These are phyloP conservation scores for Nematostella vectensis DNA, from an alignment of 92 coral and sea anemone genomes.

Conservation along the genomic window DNA sequence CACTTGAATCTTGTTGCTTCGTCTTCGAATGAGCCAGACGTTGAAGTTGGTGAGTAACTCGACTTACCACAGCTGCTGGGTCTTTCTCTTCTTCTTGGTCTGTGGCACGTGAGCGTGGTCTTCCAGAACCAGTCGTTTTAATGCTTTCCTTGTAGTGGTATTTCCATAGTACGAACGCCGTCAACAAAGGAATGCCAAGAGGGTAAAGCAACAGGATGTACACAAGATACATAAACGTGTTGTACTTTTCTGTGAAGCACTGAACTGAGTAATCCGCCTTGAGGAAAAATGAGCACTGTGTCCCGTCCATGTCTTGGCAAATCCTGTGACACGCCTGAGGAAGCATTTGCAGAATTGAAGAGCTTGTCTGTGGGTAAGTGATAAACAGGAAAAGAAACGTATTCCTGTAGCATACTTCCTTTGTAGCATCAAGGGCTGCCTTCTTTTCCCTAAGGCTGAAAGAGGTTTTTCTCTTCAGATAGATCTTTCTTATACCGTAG, in stretches of 20 bases:
- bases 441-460: not conserved
- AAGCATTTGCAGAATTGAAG: conserved; percentile 32
- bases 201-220: conserved; percentile 17
- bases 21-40: too few relatives aligned
- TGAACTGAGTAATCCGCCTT: conserved; percentile 46
- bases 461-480: conserved; percentile 1
- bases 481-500: conserved; percentile 15
- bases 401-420: conserved; percentile 25
- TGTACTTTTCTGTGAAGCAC: conserved; percentile 33
- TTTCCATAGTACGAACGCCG: conserved; percentile 13
- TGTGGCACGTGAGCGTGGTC: too few relatives aligned
- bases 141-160: conserved; percentile 8
- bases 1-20: too few relatives aligned
- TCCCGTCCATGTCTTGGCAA: conserved; percentile 21
- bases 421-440: conserved; percentile 2
- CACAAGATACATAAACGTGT: conserved; percentile 22
- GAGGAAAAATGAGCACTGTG: conserved; percentile 29
- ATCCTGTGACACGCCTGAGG: conserved; percentile 47
- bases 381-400: conserved; percentile 39
- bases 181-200: conserved; percentile 5
- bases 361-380: conserved; percentile 50
- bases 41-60: too few relatives aligned
- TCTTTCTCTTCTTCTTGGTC: too few relatives aligned
- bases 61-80: too few relatives aligned
- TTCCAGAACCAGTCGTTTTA: too few relatives aligned